These are phyloP conservation scores for Heliconius nattereri DNA, from an alignment of 1,140 invertebrate genomes.

Conservation along the genomic window DNA sequence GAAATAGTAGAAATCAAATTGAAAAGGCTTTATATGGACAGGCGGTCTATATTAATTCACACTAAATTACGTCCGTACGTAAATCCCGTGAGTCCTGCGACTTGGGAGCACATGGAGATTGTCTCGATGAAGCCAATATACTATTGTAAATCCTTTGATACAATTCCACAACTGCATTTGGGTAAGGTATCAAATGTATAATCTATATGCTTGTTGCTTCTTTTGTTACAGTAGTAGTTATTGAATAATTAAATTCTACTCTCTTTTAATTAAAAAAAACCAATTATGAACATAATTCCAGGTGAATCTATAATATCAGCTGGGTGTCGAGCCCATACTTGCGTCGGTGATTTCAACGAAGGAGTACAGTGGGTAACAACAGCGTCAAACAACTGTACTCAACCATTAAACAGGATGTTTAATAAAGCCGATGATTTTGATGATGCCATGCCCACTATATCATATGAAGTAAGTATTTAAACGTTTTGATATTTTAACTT, in stretches of 20 bases:
- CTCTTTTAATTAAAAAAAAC: neutral
- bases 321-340: slow-evolving; percentile 54
- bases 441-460: slow-evolving; percentile 39
- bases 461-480: neutral
- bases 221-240: neutral
- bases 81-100: slow-evolving; percentile 51
- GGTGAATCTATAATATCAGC: slow-evolving; percentile 40
- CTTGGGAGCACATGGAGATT: slow-evolving; percentile 58
- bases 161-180: slow-evolving; percentile 41
- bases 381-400: slow-evolving; percentile 40
- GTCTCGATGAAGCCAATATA: slow-evolving; percentile 65
- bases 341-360: slow-evolving; percentile 70
- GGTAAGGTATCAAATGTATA: slow-evolving; percentile 47
- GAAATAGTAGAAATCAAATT: slow-evolving; percentile 50
- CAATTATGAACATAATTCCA: slow-evolving; percentile 25
- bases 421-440: slow-evolving; percentile 20
- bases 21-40: slow-evolving; percentile 61
- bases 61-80: slow-evolving; percentile 53
- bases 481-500: neutral
- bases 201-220: neutral
- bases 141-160: slow-evolving; percentile 54
- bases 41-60: slow-evolving; percentile 55
- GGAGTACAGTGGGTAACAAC: slow-evolving; percentile 65
- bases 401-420: neutral
- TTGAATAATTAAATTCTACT: neutral